phyloP scores from a whole-genome alignment of 2,113 vertebrate species.

The Dasyornis broadbenti region DNA sequence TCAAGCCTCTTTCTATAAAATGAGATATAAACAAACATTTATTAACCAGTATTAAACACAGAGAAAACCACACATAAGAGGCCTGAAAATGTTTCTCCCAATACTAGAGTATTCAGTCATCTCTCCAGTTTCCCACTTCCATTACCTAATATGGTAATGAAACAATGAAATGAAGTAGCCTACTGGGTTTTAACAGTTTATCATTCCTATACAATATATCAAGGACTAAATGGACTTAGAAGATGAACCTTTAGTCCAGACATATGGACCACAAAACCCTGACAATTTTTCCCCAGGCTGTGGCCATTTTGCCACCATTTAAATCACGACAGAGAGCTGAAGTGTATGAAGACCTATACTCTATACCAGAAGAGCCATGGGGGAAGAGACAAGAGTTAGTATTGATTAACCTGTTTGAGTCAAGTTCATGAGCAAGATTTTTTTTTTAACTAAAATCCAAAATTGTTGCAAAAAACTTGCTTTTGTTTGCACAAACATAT shows the following conservation, averaged over 20 bases:
- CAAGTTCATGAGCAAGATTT: background rate
- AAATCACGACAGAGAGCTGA: background rate
- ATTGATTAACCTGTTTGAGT: background rate
- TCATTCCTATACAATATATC: background rate
- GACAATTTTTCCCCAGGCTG: background rate
- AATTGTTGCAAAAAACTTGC: background rate
- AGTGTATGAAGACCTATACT: background rate
- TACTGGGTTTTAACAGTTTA: background rate
- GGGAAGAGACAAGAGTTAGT: background rate
- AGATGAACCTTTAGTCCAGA: background rate
- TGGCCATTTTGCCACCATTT: background rate
- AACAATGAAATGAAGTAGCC: background rate
- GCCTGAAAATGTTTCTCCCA: background rate
- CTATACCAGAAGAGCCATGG: background rate
- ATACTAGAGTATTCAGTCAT: background rate
- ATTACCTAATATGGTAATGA: background rate
- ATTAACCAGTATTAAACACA: background rate
- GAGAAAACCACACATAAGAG: background rate
- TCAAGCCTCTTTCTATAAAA: conserved; percentile 85
- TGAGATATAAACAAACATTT: conserved; percentile 11
- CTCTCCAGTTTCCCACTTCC: background rate
- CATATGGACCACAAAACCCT: background rate
- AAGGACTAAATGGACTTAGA: background rate
- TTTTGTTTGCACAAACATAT: background rate
- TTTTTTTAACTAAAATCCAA: background rate